A percentile compares a stretch with the other conserved stretches of the same genome.
Evolutionary conservation across 2,888 invertebrate genomes (phyloP).

Genomic region (Acrobasis repandana): DNA sequence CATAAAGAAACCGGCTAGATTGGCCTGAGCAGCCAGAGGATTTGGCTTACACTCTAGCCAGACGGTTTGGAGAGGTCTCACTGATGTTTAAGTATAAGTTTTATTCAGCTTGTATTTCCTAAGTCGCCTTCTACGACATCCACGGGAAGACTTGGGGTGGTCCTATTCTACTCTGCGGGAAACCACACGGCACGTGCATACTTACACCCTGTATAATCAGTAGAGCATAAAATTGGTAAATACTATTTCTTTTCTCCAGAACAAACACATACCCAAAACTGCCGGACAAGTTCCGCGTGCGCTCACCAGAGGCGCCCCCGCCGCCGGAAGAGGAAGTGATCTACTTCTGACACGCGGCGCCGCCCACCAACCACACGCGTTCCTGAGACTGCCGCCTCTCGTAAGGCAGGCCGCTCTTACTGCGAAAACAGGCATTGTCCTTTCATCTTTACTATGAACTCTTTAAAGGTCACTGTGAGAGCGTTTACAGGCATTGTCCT

Average conservation of each 20-base stretch:
- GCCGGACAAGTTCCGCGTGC: slow-evolving; percentile 86
- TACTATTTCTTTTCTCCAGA: slow-evolving; percentile 49
- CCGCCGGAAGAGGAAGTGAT: slow-evolving; percentile 27
- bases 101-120: too few species aligned
- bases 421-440: neutral
- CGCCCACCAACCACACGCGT: slow-evolving; percentile 51
- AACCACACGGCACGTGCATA: too few species aligned
- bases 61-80: too few species aligned
- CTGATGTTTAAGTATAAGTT: too few species aligned
- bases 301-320: slow-evolving; percentile 69
- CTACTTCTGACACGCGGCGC: slow-evolving; percentile 32
- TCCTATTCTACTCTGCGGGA: too few species aligned
- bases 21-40: too few species aligned
- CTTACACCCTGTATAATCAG: too few species aligned
- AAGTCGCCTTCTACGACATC: too few species aligned
- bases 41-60: too few species aligned
- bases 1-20: too few species aligned
- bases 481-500: neutral
- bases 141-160: too few species aligned
- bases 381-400: slow-evolving; percentile 75
- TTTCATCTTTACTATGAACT: neutral
- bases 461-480: neutral
- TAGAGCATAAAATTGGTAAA: neutral
- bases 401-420: slow-evolving; percentile 39
- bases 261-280: slow-evolving; percentile 89